phyloP scores from a whole-genome alignment of 2,888 invertebrate species.

The Drosophila putrida region DNA sequence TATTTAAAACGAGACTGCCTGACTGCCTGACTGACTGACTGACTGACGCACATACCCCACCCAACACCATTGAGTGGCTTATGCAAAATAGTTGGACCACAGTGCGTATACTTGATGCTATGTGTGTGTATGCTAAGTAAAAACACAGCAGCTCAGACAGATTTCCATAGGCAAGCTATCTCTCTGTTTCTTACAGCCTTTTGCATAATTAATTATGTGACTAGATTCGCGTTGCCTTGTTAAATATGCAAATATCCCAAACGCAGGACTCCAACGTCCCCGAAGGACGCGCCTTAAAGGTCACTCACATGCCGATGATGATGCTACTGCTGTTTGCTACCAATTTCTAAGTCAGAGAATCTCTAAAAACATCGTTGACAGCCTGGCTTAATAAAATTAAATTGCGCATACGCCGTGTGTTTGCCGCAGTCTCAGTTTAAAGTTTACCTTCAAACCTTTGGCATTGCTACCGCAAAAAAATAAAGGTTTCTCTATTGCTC shows the following conservation, averaged over 20 bases:
- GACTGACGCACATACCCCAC: constrained; percentile 20
- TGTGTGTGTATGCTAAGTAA: constrained; percentile 7
- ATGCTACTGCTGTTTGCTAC: constrained; percentile 1
- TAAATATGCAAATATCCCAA: constrained; percentile 74
- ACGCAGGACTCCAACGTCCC: constrained; percentile 25
- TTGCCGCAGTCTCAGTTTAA: constrained; percentile 39
- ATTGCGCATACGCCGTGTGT: constrained; percentile 52
- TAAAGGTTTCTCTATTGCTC: constrained; percentile 54
- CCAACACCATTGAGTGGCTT: constrained; percentile 63
- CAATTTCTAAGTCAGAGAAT: constrained; percentile 24
- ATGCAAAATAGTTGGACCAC: constrained; percentile 72
- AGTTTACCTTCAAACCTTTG: constrained; percentile 33
- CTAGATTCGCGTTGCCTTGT: constrained; percentile 69
- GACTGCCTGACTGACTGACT: constrained; percentile 13
- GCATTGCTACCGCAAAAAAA: constrained; percentile 7
- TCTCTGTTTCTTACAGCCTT: constrained; percentile 57
- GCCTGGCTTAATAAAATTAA: constrained; percentile 47
- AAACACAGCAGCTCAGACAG: constrained; percentile 17
- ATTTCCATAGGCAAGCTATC: constrained; percentile 58
- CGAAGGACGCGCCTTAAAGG: constrained; percentile 54
- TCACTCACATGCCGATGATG: constrained; percentile 63
- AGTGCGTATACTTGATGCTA: constrained; percentile 65
- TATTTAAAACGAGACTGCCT: constrained; percentile 57
- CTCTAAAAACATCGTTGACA: constrained; percentile 19
- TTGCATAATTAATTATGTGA: constrained; percentile 81